Evolutionary conservation across 37 sponge, comb jelly and placozoan genomes (phyloP), one percentile per base, ranked within the genome.

Genomic region (Cladorhizidae sp.): DNA sequence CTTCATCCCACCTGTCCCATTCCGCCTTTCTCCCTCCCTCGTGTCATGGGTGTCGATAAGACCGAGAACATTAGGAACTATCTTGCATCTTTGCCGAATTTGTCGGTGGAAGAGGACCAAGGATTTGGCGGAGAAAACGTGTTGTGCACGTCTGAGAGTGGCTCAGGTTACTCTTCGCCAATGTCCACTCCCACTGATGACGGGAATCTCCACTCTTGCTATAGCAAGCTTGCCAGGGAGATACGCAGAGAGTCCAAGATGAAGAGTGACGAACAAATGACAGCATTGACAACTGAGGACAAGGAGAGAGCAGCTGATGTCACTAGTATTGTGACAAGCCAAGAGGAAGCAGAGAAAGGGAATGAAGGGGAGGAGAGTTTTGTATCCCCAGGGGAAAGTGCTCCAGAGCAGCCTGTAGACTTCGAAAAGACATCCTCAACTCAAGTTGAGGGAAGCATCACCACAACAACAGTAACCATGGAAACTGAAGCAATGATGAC

Each of bases 181-280:
- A 57, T 82, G 2, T 71, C 84, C 58, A 85, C 88, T 1, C 93
- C 93, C 36, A 87, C 93, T 17, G 86, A 92, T 73, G 83, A 88
- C 31, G 83, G 63, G 6, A 64, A 72, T 15, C 20, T 72, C 17
- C 72, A 71, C 62, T 23, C 29, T 1, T 39, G 45, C 61, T 37
- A 57, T 35, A n/a, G 21, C 49, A 41, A 41, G 9, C 69, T 49
- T 2, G 51, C 49, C 33, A 67, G 40, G 69, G 77, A 77, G 72
- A 55, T 54, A 49, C 35, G 40, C 29, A 21, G 35, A 8, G 70
- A 80, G 70, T 31, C 77, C 26, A 63, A 41, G 54, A 57, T 21
- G 52, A 73, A 49, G 32, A 50, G 33, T 14, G 74, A 41, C 15
- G 43, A 54, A 1, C n/a, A 45, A 9, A 12, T 45, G 5, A 5